phyloP scores from a whole-genome alignment of 2,113 vertebrate genomes.

The Sylvietta virens region DNA sequence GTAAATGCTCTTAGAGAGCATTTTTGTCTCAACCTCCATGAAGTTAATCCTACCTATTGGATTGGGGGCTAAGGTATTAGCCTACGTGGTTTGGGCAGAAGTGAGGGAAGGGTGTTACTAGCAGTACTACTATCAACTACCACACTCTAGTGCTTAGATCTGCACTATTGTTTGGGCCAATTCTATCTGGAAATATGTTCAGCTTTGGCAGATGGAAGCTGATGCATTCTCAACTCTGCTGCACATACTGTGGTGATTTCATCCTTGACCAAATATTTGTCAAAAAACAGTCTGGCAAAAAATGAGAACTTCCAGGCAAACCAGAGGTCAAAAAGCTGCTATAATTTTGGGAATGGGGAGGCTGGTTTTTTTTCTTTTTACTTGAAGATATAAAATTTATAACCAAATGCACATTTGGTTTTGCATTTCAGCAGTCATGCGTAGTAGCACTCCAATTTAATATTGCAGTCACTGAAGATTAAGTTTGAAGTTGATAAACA shows the following conservation, averaged over 20 bases:
- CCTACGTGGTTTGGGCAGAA: not conserved
- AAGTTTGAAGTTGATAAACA: not conserved
- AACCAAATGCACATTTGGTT: not conserved
- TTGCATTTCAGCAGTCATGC: not conserved
- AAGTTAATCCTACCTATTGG: not conserved
- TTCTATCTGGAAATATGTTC: not conserved
- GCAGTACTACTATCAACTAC: not conserved
- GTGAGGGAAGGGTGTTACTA: not conserved
- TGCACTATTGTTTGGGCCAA: not conserved
- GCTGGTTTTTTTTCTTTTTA: not conserved
- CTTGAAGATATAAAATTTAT: not conserved
- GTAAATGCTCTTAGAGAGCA: not conserved
- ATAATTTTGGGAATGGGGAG: not conserved
- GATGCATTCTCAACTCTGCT: not conserved
- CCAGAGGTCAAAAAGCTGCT: not conserved
- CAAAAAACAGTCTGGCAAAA: not conserved
- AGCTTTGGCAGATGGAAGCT: not conserved
- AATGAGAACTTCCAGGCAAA: not conserved
- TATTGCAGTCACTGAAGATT: not conserved
- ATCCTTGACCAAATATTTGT: not conserved
- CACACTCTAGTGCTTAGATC: not conserved
- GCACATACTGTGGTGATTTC: not conserved
- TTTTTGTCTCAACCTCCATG: not conserved
- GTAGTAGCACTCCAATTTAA: not conserved
- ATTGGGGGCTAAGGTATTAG: not conserved